Conservation (phyloP, 2,888 invertebrate genomes). For the Vanessa cardui region DNA sequence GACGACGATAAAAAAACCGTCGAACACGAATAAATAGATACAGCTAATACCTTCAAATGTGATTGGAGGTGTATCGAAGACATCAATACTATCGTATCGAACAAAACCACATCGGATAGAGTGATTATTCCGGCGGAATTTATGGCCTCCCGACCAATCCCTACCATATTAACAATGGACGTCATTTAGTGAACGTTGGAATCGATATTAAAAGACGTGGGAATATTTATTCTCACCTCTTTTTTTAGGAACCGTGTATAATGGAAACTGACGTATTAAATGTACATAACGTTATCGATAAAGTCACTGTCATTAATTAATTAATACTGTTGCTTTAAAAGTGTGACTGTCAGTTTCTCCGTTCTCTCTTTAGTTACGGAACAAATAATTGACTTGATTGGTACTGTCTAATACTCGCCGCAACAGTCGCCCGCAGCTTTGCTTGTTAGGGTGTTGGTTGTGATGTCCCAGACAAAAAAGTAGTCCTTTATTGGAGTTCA, state of each 20-base stretch:
- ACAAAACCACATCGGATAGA: conserved; percentile 33
- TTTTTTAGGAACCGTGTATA: conserved; percentile 28
- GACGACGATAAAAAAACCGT: background rate
- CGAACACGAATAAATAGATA: background rate
- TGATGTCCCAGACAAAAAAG: no score
- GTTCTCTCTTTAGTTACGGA: no score
- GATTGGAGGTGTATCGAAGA: conserved; percentile 28
- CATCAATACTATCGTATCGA: conserved; percentile 18
- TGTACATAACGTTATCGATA: conserved; percentile 12
- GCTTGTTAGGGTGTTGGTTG: no score
- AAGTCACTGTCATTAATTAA: no score
- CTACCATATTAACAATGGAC: conserved; percentile 53
- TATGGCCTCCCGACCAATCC: conserved; percentile 55
- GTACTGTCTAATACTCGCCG: no score
- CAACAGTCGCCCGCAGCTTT: no score
- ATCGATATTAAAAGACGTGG: conserved; percentile 39
- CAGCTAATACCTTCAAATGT: conserved; percentile 32
- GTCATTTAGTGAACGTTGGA: conserved; percentile 39
- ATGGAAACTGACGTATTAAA: conserved; percentile 6
- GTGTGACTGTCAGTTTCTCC: no score
- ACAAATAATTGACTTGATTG: no score
- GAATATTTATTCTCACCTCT: no score
- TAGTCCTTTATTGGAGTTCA: no score
- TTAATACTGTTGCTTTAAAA: no score
- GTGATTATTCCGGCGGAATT: conserved; percentile 59